Evolutionary conservation across 2,797 vertebrate genomes (phyloP), one percentile per base, ranked within the genome.

Genomic region (Xerus rutilus): DNA sequence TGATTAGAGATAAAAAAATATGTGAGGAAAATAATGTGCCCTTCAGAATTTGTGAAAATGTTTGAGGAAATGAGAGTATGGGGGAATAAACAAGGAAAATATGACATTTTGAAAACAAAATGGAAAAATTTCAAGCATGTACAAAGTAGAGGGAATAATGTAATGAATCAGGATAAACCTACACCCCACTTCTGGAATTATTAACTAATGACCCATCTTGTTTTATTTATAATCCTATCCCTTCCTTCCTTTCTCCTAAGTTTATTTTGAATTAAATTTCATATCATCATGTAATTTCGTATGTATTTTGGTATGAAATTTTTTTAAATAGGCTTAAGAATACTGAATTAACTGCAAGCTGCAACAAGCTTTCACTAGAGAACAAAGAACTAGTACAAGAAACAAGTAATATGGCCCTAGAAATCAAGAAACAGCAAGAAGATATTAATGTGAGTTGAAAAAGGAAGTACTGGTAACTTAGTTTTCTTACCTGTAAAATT

Each of bases 361-460:
- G 98, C 85, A 98, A 98, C 89, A 98, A 98, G 89, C 95, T 99
- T 83, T 98, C 98, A 94, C 95, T 98, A 96, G 98, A 99, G 96
- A 99, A 99, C 91, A 98, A 98, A 73, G 94, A 97, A 88, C 96
- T 99, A 96, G 84, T 97, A 92, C 97, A 98, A 94, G 98, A 99
- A 96, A 98, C 98, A 97, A 98, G 98, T 95, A 94, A 32, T 89
- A 96, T 94, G 92, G 91, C 96, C 64, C 94, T 96, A 97, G 97
- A 99, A 97, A 83, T 98, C 72, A 98, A 98, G 97, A 97, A 97
- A 35, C 97, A 99, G 78, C 98, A 99, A 98, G 98, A 98, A 97
- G 97, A 98, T 94, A 94, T 98, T 78, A 94, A 98, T 98, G 99
- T 98, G 96, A 98, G 98, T 98, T 97, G 79, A 62, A 78, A 97